Percentiles rank a stretch among this genome's conserved stretches.
These are phyloP conservation scores for Dinomys branickii DNA, from an alignment of 2,113 vertebrate genomes.

Conservation along the genomic window DNA sequence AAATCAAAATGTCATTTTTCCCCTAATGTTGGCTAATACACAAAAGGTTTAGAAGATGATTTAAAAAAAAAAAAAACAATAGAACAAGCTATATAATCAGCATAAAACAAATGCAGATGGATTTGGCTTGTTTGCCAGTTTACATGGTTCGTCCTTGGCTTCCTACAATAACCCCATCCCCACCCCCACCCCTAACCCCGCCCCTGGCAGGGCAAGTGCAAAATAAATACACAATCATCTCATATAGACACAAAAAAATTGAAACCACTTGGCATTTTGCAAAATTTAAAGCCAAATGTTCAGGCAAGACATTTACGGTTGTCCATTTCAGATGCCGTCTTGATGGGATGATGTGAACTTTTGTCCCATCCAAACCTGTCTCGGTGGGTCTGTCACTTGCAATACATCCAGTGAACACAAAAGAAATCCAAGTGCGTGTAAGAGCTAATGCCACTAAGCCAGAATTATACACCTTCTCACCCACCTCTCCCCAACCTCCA, in stretches of 20 bases:
- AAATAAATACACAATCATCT: not conserved
- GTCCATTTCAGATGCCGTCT: not conserved
- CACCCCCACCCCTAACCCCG: not conserved
- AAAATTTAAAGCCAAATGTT: conserved; percentile 25
- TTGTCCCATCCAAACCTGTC: not conserved
- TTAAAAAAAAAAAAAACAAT: conserved; percentile 49
- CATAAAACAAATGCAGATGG: conserved; percentile 56
- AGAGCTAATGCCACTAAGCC: not conserved
- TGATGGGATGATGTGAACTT: not conserved
- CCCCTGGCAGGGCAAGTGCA: not conserved
- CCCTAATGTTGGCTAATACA: not conserved
- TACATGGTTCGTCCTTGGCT: not conserved
- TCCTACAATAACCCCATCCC: not conserved
- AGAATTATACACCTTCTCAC: not conserved
- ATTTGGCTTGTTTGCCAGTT: not conserved
- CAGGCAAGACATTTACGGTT: not conserved
- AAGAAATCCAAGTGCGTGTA: conserved; percentile 10
- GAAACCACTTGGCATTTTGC: conserved; percentile 49
- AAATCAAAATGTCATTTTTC: conserved; percentile 17
- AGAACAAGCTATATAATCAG: conserved; percentile 41
- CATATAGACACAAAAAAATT: not conserved
- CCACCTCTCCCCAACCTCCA: not conserved
- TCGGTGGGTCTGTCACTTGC: conserved; percentile 2
- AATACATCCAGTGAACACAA: not conserved
- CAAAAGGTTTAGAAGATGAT: not conserved